Conservation (phyloP, 2,888 invertebrate species). For the Diarsia dahlii region DNA sequence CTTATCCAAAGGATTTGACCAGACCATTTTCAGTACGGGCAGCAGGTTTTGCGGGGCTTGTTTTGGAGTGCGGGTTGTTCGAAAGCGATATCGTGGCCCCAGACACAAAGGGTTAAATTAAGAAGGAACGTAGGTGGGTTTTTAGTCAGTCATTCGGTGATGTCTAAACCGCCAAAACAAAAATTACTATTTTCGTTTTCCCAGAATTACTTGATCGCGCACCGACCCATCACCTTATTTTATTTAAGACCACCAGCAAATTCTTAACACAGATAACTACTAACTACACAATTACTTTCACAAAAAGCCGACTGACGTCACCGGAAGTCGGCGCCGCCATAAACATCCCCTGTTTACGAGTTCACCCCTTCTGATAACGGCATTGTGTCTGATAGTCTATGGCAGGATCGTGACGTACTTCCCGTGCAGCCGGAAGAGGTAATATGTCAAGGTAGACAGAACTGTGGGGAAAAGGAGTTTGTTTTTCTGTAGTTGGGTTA, state of each 20-base stretch:
- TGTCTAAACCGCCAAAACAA: no score
- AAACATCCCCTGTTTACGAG: conserved; percentile 67
- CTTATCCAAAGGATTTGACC: no score
- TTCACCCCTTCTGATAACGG: conserved; percentile 64
- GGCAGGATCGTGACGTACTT: conserved; percentile 60
- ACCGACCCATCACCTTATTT: background rate
- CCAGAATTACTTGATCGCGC: background rate
- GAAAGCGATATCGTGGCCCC: no score
- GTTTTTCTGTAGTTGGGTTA: conserved; percentile 10
- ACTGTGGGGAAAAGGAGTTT: conserved; percentile 31
- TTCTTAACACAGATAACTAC: conserved; percentile 41
- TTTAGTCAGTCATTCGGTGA: no score
- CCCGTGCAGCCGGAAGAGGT: conserved; percentile 63
- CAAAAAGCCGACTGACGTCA: conserved; percentile 56
- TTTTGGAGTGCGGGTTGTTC: no score
- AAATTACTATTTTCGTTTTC: background rate
- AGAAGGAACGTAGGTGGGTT: no score
- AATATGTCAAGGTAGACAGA: conserved; percentile 61
- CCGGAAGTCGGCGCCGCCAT: conserved; percentile 62
- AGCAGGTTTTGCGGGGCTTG: no score
- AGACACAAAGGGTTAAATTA: no score
- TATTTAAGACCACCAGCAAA: conserved; percentile 50
- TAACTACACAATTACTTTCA: conserved; percentile 54
- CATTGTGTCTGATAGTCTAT: conserved; percentile 63
- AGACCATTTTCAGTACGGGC: no score